Evolutionary conservation across 2,113 vertebrate species (phyloP).

Genomic region (Polypterus senegalus): DNA sequence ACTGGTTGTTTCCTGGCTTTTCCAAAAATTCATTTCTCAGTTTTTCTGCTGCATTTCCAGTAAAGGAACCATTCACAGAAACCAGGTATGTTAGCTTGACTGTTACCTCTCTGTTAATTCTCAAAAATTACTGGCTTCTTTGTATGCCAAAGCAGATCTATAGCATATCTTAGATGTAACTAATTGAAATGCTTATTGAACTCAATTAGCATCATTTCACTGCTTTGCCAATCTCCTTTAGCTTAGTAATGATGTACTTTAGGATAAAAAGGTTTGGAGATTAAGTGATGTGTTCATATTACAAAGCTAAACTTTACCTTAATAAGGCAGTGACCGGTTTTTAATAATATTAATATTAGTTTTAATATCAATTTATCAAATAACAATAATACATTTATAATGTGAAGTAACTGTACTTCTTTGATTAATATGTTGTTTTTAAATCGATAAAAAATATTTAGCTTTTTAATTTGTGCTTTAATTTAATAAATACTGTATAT

Average conservation of each 20-base stretch:
- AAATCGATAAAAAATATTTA: too few species aligned
- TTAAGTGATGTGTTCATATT: too few species aligned
- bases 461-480: too few species aligned
- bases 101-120: constrained; percentile 9
- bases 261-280: constrained; percentile 17
- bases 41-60: constrained; percentile 31
- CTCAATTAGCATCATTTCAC: constrained; percentile 24
- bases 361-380: too few species aligned
- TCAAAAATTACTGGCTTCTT: constrained; percentile 13
- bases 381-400: too few species aligned
- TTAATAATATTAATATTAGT: too few species aligned
- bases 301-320: too few species aligned
- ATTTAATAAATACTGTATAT: too few species aligned
- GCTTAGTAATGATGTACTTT: background rate
- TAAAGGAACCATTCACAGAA: constrained; percentile 29
- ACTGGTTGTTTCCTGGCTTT: constrained; percentile 40
- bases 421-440: too few species aligned
- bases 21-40: constrained; percentile 39
- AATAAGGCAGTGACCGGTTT: too few species aligned
- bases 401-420: too few species aligned
- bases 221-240: background rate
- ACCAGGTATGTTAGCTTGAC: constrained; percentile 42
- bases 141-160: constrained; percentile 22
- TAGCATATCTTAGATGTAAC: constrained; percentile 20
- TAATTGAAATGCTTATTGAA: background rate